Base-by-base conservation (phyloP, 2,113 vertebrate genomes). In the Phalacrocorax aristotelis region DNA sequence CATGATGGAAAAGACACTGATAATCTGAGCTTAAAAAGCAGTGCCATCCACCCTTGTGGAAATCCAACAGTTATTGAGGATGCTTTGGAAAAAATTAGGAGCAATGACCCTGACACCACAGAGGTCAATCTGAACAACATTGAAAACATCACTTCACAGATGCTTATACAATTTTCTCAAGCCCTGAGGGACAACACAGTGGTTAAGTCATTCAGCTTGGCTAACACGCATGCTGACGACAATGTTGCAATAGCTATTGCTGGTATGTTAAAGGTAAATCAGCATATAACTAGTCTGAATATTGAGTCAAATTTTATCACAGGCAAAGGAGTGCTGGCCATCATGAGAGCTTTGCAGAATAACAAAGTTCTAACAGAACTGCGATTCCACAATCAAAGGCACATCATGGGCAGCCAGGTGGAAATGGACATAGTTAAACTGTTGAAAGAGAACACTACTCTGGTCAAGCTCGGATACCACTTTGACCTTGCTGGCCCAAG, bases 51-150 rank as follows among this genome's bases (percentile, higher is more conserved):
- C 58, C 97, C 95, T 4, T 98, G 98, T 32, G 99, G 99, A 83
- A 99, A 99, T 92, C 99, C 99, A 29, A 99, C 98, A 0, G 98
- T 99, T 17, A 99, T 99, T 36, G 99, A 99, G 30, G 99, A 99
- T 5, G 98, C 98, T 65, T 94, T 99, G 81, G 99, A 99, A 93
- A 98, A 98, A 95, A 98, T 99, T 49, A 98, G 97, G 16, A 97
- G 62, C 95, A 97, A 99, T 10, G 99, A 99, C 91, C 97, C 98
- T 1, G 98, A 99, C 61, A 99, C 98, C 70, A 98, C 94, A 2
- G 99, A 99, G 54, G 98, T 99, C 83, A 99, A 99, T 61, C 97
- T 99, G 92, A 99, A 99, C 98, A 99, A 99, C 74, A 99, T 99
- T 21, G 99, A 99, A 44, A 99, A 99, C 89, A 98, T 99, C 96